Base-by-base conservation (phyloP, 1,140 invertebrate species). In the Paraescarpia echinospica region DNA sequence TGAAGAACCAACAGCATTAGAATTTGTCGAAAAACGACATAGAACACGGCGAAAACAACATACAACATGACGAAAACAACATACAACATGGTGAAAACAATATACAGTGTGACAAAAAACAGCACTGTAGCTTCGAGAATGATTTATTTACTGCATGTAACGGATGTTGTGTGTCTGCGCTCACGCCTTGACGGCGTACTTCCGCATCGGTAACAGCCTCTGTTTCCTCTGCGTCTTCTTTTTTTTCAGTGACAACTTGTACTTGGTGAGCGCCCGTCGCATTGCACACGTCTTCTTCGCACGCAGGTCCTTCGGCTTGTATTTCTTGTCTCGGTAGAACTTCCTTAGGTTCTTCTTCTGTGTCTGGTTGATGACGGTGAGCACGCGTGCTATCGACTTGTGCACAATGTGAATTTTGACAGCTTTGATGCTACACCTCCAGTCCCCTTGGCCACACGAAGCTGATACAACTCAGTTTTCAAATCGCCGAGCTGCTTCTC, bases 301-400 rank as follows among this genome's bases (percentile, higher is more conserved):
- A 95, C 99, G 97, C 94, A 99, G 96, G 96, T 99, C 99, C 95
- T 99, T 97, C 93, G 99, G 99, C 97, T 98, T 99, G 97, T 98
- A 99, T 96, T 99, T 99, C 96, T 99, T 99, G 95, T 98, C 96
- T 95, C 98, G 98, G 96, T 99, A 99, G 93, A 99, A 98, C 95
- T 99, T 98, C 91, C 98, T 97, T 94, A 99, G 97, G 96, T 99
- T 99, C 94, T 99, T 98, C 97, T 99, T 99, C 96, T 99, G 99
- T 95, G 99, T 99, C 96, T 99, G 99, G 96, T 99, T 98, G 97
- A 99, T 99, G 94, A 99, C 98, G 96, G 99, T 99, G 96, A 98
- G 97, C n/a, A 99, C 98, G 93, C 99, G 97, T 91, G 99, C 99
- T 95, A 99, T 99, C 51, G 99, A 99, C 97, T 99, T 99, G 41